Base-by-base conservation (phyloP, 1,140 invertebrate genomes). In the Oncopeltus fasciatus region DNA sequence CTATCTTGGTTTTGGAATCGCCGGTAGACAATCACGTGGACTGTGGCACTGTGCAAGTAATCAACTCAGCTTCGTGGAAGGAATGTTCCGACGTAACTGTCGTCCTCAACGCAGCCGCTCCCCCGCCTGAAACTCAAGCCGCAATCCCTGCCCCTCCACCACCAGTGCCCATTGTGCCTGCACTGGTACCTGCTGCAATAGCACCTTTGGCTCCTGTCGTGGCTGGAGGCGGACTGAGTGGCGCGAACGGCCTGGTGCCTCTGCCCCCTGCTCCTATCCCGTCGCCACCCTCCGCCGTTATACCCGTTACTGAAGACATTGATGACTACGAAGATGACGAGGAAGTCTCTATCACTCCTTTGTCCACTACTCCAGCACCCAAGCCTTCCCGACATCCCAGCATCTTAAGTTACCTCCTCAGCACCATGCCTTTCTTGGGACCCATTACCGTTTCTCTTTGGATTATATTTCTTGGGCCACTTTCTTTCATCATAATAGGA, bases 401-500 rank as follows among this genome's bases (percentile, higher is more conserved):
- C 31, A 62, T 67, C 57, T 58, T 64, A 9, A 65, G 68, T n/a
- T 65, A 65, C 20, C 14, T 67, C 5, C 60, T 70, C 11, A 62
- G 66, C 33, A 63, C 67, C 20, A 57, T 71, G 14, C 63, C 68
- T n/a, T 59, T 70, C 20, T 60, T 71, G 8, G 68, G 69, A 33
- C 70, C 69, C 0, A 63, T 72, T 2, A 61, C 65, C 20, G 61
- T 70, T 28, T 66, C 68, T 14, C 67, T 73, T 43, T 69, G 70
- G 66, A 65, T 69, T 1, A 66, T 72, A 9, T 53, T 73, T 31
- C 65, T 73, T 18, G 70, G 70, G 14, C 72, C 72, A 9, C 59
- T 73, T 12, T 69, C 68, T 11, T 63, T 72, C 20, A 59, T 73
- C 16, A n/a, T 70, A 16, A 64, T 69, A 9, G 69, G 68, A 28